These are phyloP conservation scores for Andricus grossulariae DNA, from an alignment of 1,140 invertebrate genomes.

Conservation along the genomic window DNA sequence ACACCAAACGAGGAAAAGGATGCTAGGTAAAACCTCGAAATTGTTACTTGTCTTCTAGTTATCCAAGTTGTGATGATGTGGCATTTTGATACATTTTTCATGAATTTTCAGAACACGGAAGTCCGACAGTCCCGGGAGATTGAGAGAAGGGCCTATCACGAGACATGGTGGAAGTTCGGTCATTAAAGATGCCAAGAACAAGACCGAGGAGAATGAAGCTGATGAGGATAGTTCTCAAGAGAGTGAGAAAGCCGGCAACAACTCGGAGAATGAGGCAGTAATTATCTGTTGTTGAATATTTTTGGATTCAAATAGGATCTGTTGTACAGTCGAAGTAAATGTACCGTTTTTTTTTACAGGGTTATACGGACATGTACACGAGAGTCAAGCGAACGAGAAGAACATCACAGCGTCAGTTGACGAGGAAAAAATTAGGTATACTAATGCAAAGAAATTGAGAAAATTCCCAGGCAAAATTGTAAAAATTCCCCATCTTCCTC, in stretches of 20 bases:
- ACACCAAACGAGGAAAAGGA: conserved; percentile 65
- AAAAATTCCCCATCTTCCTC: no score
- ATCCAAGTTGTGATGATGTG: conserved; percentile 23
- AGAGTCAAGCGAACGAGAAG: conserved; percentile 78
- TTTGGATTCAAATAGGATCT: no score
- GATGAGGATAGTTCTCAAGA: conserved; percentile 66
- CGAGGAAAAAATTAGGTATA: conserved; percentile 58
- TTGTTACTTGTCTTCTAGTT: background rate
- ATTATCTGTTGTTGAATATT: conserved; percentile 20
- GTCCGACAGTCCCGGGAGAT: conserved; percentile 65
- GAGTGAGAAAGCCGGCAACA: conserved; percentile 68
- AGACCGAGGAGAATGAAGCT: conserved; percentile 58
- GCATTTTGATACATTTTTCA: no score
- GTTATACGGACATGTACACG: conserved; percentile 80
- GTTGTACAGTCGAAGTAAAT: no score
- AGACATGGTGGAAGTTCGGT: conserved; percentile 62
- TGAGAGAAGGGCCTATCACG: conserved; percentile 71
- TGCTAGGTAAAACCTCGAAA: conserved; percentile 49
- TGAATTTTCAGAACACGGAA: conserved; percentile 58
- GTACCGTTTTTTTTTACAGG: conserved; percentile 47
- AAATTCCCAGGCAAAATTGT: no score
- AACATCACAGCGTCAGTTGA: conserved; percentile 69
- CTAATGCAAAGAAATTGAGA: no score
- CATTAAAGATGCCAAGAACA: conserved; percentile 67
- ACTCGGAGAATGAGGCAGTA: conserved; percentile 70